A percentile compares a stretch with the other conserved stretches of the same genome.
phyloP scores from a whole-genome alignment of 2,888 invertebrate genomes.

The Drosophila neonasuta region DNA sequence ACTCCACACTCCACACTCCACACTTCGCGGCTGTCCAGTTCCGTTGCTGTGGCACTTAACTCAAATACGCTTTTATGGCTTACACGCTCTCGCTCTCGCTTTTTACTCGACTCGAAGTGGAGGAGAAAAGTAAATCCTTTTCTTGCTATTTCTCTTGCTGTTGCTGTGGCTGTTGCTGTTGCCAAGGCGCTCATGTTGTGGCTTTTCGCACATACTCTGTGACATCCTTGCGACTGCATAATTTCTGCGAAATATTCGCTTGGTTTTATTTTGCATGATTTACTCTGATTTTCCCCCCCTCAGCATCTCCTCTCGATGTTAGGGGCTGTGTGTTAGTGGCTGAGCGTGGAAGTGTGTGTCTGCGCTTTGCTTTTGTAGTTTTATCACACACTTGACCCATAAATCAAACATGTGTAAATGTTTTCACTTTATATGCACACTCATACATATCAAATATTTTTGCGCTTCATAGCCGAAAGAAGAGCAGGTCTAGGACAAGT shows the following conservation, averaged over 20 bases:
- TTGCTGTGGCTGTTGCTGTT: constrained; percentile 43
- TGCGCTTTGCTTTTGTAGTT: constrained; percentile 66
- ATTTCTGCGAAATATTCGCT: constrained; percentile 60
- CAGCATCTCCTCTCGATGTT: not conserved
- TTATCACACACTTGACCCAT: constrained; percentile 77
- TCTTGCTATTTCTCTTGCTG: constrained; percentile 24
- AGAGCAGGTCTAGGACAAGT: constrained; percentile 25
- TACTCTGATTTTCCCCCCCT: constrained; percentile 61
- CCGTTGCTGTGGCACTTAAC: constrained; percentile 51
- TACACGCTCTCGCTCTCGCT: constrained; percentile 6
- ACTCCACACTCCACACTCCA: no score
- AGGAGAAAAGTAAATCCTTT: constrained; percentile 26
- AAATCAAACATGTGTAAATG: constrained; percentile 76
- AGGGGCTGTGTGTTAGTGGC: constrained; percentile 2
- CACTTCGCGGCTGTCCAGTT: not conserved
- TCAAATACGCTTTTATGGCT: constrained; percentile 62
- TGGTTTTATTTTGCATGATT: constrained; percentile 71
- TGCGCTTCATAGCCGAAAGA: constrained; percentile 32
- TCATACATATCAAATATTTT: constrained; percentile 73
- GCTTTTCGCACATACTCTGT: constrained; percentile 63
- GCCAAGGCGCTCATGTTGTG: constrained; percentile 48
- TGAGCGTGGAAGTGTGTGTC: constrained; percentile 7
- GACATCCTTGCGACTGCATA: constrained; percentile 62
- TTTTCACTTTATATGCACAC: constrained; percentile 76
- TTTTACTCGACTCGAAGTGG: not conserved